Evolutionary conservation across 1,140 invertebrate genomes (phyloP).

Genomic region (Wiebesia pumilae): DNA sequence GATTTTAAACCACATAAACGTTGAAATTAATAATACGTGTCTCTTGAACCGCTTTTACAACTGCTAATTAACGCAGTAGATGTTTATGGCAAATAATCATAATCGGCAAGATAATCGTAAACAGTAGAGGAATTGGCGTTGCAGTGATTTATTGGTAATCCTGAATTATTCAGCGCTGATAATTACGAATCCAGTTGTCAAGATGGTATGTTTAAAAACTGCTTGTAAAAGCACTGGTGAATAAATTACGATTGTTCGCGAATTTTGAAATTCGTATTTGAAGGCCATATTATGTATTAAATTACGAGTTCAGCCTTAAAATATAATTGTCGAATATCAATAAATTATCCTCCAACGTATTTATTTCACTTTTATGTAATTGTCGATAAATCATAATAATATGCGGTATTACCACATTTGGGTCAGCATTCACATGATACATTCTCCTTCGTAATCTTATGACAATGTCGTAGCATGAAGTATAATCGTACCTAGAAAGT

Average conservation of each 20-base stretch:
- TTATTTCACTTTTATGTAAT: neutral
- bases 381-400: neutral
- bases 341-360: neutral
- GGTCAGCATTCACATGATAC: neutral
- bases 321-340: neutral
- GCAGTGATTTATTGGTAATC: no score
- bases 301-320: no score
- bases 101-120: no score
- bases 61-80: no score
- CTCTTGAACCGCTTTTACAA: no score
- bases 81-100: no score
- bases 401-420: neutral
- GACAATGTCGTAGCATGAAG: slow-evolving; percentile 18
- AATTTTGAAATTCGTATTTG: neutral
- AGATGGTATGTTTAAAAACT: neutral
- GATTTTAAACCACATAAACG: no score
- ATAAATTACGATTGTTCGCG: neutral
- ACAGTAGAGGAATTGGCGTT: no score
- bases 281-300: no score
- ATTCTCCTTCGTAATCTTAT: slow-evolving; percentile 17
- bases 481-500: neutral
- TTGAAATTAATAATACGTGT: no score
- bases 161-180: neutral
- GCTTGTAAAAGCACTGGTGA: neutral
- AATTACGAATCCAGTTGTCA: no score